A percentile compares a stretch with the other conserved stretches of the same genome.
Conservation (phyloP, 1,140 invertebrate species). For the Ylistrum balloti region DNA sequence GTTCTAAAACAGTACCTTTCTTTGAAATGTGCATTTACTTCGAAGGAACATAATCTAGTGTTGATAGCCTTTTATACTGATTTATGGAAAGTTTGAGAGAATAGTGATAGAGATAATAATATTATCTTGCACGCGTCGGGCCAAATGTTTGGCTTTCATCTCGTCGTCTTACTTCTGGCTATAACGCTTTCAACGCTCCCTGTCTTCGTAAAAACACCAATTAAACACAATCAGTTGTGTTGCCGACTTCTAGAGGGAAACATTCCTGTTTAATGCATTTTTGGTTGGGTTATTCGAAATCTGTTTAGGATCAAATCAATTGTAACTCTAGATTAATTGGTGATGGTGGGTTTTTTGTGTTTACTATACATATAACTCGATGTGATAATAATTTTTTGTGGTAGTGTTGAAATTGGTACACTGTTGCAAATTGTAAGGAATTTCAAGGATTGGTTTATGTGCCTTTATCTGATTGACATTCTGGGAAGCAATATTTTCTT, state of each 20-base stretch:
- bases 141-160: conserved; percentile 15
- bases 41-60: neutral
- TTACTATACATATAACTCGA: neutral
- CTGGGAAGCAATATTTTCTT: neutral
- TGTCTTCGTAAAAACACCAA: neutral
- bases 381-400: neutral
- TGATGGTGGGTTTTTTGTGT: neutral
- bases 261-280: neutral
- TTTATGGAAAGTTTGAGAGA: conserved; percentile 3
- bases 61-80: neutral
- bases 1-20: neutral
- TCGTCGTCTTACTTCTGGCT: neutral
- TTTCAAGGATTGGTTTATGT: neutral
- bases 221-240: conserved; percentile 6
- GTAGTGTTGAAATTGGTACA: neutral
- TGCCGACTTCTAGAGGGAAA: neutral
- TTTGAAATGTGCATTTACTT: neutral
- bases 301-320: neutral
- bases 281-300: neutral
- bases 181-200: neutral
- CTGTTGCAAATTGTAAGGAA: neutral
- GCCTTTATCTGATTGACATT: neutral
- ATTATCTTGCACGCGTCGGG: neutral
- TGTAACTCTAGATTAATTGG: neutral
- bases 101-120: neutral